Percentiles rank a stretch among this genome's conserved stretches.
Conservation (phyloP, 2,888 invertebrate species). For the Philereme vetulata region DNA sequence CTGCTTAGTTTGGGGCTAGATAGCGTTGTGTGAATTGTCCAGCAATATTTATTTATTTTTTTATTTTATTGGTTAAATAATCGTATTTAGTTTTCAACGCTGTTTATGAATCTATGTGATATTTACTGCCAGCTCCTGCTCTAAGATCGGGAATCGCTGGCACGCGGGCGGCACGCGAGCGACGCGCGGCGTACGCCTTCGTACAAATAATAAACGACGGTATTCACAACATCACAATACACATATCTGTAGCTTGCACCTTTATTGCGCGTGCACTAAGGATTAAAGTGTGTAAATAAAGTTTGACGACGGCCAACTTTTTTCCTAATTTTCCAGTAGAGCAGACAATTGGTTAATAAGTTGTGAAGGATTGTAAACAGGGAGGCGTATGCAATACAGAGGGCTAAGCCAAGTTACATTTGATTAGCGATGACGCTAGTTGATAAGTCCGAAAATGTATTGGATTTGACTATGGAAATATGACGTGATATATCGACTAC, state of each 20-base stretch:
- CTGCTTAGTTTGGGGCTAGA: too few species aligned
- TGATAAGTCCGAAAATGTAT: too few species aligned
- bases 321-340: slow-evolving; percentile 26
- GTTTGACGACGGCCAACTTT: slow-evolving; percentile 33
- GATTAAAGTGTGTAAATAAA: slow-evolving; percentile 15
- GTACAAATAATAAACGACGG: slow-evolving; percentile 36
- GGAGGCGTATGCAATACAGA: background rate
- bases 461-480: too few species aligned
- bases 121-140: slow-evolving; percentile 6
- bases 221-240: slow-evolving; percentile 28
- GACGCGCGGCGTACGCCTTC: slow-evolving; percentile 32
- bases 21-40: too few species aligned
- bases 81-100: too few species aligned
- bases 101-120: background rate
- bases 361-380: background rate
- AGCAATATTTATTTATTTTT: too few species aligned
- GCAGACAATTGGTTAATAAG: slow-evolving; percentile 11
- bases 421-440: background rate
- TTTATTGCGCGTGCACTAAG: slow-evolving; percentile 25
- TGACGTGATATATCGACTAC: too few species aligned
- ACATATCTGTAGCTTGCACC: slow-evolving; percentile 20
- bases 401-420: too few species aligned
- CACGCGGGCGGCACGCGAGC: slow-evolving; percentile 39
- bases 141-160: slow-evolving; percentile 11
- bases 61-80: too few species aligned